Evolutionary conservation across 1,140 invertebrate genomes (phyloP), one percentile per base, ranked within the genome.

Genomic region (Argopecten irradians): DNA sequence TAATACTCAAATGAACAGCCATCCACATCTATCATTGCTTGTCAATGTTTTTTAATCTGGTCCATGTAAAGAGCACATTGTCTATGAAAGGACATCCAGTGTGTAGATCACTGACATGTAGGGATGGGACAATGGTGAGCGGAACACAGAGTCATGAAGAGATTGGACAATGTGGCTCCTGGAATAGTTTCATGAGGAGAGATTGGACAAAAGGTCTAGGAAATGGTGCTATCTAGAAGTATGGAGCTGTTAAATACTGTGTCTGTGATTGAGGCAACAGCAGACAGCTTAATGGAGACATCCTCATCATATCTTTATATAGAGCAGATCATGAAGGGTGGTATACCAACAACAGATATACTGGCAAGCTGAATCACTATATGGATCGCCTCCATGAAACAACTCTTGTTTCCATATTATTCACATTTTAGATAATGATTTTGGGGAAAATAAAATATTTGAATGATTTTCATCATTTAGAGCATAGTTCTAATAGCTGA

Each of bases 1-100:
- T 71, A n/a, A 71, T 28, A 71, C 28, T 71, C 55, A 71, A 71
- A 71, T 71, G 55, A 71, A 71, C 55, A 71, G 55, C 55, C 55
- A n/a, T 71, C 55, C 55, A 71, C 55, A 71, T 71, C n/a, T n/a
- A 71, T 71, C 55, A 71, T 28, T n/a, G 55, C 55, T 71, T 71
- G 55, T 71, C 55, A 71, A 71, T 71, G 28, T 71, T 71, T 71
- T n/a, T n/a, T 28, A 28, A 71, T 71, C 55, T 71, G 55, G 8
- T n/a, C 1, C 55, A 71, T 71, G 22, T 71, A 5, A 28, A 71
- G 19, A 71, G 55, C 22, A 71, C 55, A 16, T 28, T 71, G 55
- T n/a, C 55, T 71, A 28, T 71, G 19, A 71, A 71, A 71, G 16
- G 55, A n/a, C 55, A 5, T 28, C 8, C 55, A 71, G 55, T 71